phyloP scores from a whole-genome alignment of 2,113 vertebrate species.

The Ochotona princeps region DNA sequence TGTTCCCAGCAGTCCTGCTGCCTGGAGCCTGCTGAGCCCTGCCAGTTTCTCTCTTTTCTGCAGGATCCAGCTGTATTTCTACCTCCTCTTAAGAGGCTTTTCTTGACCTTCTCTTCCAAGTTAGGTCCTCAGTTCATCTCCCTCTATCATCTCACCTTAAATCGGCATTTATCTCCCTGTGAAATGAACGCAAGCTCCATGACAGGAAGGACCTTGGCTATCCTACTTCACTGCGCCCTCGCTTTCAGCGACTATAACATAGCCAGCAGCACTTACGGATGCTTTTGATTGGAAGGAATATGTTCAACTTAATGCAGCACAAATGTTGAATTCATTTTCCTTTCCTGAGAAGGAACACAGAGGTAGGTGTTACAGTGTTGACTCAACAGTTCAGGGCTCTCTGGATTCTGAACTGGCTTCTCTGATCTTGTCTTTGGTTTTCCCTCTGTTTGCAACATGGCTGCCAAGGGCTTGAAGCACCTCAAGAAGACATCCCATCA shows the following conservation, averaged over 20 bases:
- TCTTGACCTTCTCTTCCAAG: background rate
- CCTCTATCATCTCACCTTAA: background rate
- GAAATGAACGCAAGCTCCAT: background rate
- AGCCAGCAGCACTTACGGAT: background rate
- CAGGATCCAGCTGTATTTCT: background rate
- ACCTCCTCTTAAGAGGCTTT: conserved; percentile 17
- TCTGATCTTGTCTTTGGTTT: background rate
- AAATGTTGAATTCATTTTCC: conserved; percentile 19
- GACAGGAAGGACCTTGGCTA: background rate
- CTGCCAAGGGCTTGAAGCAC: background rate
- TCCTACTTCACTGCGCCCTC: background rate
- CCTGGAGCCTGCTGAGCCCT: background rate
- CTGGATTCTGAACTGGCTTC: background rate
- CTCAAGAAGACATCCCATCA: background rate
- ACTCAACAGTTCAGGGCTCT: background rate
- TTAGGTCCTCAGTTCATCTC: background rate
- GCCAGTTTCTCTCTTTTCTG: background rate
- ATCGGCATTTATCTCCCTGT: background rate
- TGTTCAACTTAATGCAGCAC: background rate
- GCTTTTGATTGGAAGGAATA: conserved; percentile 27
- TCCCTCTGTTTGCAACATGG: conserved; percentile 9
- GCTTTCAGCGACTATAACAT: background rate
- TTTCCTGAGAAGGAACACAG: background rate
- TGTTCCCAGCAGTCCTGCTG: background rate
- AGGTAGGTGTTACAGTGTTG: background rate